Conservation (phyloP, 2,113 vertebrate species). For the Delphinus delphis region DNA sequence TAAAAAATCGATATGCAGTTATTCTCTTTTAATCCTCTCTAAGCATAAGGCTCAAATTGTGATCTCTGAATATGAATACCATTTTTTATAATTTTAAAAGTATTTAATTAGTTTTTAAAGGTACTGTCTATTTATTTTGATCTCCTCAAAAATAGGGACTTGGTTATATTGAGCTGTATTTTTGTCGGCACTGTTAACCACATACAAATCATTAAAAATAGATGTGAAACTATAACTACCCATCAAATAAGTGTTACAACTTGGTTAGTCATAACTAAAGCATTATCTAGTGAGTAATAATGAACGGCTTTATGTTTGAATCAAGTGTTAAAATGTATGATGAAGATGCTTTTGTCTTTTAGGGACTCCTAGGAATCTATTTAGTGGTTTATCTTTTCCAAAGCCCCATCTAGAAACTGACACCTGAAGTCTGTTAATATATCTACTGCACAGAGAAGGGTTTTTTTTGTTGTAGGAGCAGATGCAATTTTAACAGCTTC, state of each 20-base stretch:
- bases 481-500: neutral
- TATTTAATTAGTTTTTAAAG: neutral
- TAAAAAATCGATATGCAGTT: conserved; percentile 35
- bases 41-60: neutral
- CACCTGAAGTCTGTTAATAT: neutral
- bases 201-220: neutral
- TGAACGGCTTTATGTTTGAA: neutral
- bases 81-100: conserved; percentile 32
- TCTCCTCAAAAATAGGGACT: neutral
- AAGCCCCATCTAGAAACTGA: neutral
- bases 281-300: neutral
- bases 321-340: neutral
- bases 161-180: neutral
- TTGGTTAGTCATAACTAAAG: conserved; percentile 7
- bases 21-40: conserved; percentile 50
- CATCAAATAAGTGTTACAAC: neutral
- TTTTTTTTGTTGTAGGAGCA: neutral
- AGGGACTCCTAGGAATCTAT: neutral
- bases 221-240: neutral
- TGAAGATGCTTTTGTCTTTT: neutral
- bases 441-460: neutral
- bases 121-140: neutral
- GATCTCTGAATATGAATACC: conserved; percentile 56
- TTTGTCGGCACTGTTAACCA: neutral
- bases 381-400: neutral